Conservation (phyloP, 2,888 invertebrate genomes). For the Drosophila bunnanda region DNA sequence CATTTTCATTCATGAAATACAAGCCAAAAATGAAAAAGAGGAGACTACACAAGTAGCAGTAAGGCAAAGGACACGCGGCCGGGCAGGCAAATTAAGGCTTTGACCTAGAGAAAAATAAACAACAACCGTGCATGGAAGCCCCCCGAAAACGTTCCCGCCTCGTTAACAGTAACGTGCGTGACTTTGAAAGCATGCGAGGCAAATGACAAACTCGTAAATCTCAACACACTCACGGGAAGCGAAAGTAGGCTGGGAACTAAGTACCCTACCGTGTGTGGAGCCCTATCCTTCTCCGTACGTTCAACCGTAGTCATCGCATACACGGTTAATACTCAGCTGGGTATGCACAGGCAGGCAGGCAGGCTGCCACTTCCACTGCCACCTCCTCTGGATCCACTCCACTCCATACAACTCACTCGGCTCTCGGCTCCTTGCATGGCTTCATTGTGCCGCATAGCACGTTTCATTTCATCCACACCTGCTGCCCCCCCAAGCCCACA, state of each 20-base stretch:
- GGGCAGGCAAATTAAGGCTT: constrained; percentile 77
- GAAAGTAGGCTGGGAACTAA: constrained; percentile 17
- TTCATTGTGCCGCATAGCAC: constrained; percentile 79
- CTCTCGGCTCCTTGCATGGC: constrained; percentile 66
- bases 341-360: constrained; percentile 30
- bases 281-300: constrained; percentile 10
- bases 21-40: constrained; percentile 45
- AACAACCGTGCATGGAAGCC: constrained; percentile 44
- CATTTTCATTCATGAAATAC: constrained; percentile 70
- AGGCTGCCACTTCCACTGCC: constrained; percentile 7
- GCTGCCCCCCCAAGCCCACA: constrained; percentile 20
- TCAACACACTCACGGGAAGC: constrained; percentile 36
- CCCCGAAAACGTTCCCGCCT: constrained; percentile 40
- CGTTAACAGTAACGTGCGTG: constrained; percentile 73
- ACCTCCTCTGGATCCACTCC: neutral
- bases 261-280: constrained; percentile 14
- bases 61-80: constrained; percentile 47
- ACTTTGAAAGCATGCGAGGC: constrained; percentile 72
- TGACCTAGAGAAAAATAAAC: constrained; percentile 77
- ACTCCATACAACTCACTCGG: constrained; percentile 14
- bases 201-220: constrained; percentile 77
- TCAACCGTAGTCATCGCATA: constrained; percentile 14
- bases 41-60: constrained; percentile 7
- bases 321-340: constrained; percentile 35
- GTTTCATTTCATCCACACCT: constrained; percentile 75